Evolutionary conservation across 2,113 vertebrate genomes (phyloP), one percentile per base, ranked within the genome.

Genomic region (Plestiodon gilberti): DNA sequence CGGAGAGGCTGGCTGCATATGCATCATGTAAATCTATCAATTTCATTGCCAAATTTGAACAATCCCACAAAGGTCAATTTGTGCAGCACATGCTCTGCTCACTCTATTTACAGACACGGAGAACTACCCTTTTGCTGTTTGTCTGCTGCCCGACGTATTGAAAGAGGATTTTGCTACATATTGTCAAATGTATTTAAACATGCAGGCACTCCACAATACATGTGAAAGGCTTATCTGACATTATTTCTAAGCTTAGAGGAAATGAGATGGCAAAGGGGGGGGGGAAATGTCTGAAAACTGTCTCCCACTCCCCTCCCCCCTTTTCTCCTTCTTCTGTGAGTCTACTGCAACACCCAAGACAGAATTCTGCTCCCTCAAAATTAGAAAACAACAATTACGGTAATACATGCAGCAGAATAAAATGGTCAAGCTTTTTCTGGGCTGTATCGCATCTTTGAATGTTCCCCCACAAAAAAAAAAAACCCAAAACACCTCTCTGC

Each of bases 11-110:
- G 83, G 74, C 91, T 93, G 80, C 94, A 90, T 94, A 92, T 93
- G 91, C 82, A 93, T 93, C 91, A 90, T 93, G 91, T 94, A 93
- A 94, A 94, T 95, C 93, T 93, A 93, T 93, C 93, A 83, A 86
- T 92, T 95, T 91, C 92, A 85, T 89, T 92, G 92, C 78, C 92
- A 95, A 94, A 95, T 95, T 92, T 93, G 92, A 94, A 87, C 40
- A 91, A 86, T 91, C 90, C 89, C 85, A 55, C 82, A 90, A 90
- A 92, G 90, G 92, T 92, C 90, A 91, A 70, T 89, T 76, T 78
- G 30, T 82, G 79, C 85, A 82, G 64, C 81, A 91, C n/a, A 0
- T 0, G 64, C 62, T 85, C 40, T 78, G 43, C 83, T 82, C 64
- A 67, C 5, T 73, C 48, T 92, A 35, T 86, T 92, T 89, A 90